Evolutionary conservation across 2,797 vertebrate genomes (phyloP).

Genomic region (Heteromormyrus szaboi): DNA sequence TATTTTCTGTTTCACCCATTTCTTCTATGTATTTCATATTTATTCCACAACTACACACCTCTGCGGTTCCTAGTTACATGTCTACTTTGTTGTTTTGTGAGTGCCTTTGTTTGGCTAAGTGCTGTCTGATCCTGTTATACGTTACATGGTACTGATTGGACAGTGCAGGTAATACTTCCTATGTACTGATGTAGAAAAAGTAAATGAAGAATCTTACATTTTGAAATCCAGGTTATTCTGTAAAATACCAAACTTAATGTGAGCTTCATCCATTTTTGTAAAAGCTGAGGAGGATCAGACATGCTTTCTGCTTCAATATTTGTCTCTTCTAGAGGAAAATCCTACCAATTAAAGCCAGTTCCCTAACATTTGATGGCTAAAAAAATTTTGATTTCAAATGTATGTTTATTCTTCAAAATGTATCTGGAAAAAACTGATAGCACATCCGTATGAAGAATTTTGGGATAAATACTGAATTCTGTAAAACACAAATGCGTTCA

Average conservation of each 20-base stretch:
- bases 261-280: background rate
- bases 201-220: background rate
- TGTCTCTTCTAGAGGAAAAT: background rate
- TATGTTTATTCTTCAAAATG: background rate
- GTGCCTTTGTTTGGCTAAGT: background rate
- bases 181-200: background rate
- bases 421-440: background rate
- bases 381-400: background rate
- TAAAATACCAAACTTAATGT: background rate
- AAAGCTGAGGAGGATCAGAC: background rate
- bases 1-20: background rate
- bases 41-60: background rate
- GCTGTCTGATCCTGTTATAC: background rate
- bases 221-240: background rate
- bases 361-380: background rate
- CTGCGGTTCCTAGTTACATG: background rate
- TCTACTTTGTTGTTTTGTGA: background rate
- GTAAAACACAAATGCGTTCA: background rate
- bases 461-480: background rate
- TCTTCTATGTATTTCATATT: background rate
- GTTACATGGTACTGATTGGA: background rate
- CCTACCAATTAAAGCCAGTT: background rate
- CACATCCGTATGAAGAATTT: background rate
- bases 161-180: background rate
- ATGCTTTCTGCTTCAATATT: background rate